phyloP scores from a whole-genome alignment of 2,888 invertebrate genomes.

The Suillia variegata region DNA sequence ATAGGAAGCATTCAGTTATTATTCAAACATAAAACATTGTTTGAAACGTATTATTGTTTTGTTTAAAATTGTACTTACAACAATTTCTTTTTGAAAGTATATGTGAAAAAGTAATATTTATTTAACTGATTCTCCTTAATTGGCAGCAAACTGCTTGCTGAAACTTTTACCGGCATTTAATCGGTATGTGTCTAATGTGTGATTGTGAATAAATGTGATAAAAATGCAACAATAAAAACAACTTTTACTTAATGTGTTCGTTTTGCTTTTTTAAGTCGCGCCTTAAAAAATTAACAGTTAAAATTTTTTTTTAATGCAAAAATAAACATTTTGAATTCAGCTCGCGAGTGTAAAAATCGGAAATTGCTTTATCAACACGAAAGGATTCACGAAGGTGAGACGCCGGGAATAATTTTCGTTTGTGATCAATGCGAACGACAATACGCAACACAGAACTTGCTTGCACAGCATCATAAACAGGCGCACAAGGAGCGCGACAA shows the following conservation, averaged over 20 bases:
- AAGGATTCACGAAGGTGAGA: constrained; percentile 26
- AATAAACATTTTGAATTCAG: constrained; percentile 19
- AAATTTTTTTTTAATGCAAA: not conserved
- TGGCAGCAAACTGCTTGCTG: too few species aligned
- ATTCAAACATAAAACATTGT: too few species aligned
- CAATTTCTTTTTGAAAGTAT: too few species aligned
- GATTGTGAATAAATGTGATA: too few species aligned
- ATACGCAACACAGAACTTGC: constrained; percentile 30
- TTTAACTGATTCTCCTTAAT: too few species aligned
- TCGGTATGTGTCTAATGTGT: too few species aligned
- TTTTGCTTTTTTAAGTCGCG: constrained; percentile 14
- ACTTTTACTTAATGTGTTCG: constrained; percentile 14
- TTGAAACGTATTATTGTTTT: too few species aligned
- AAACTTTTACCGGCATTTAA: too few species aligned
- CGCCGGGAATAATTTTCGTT: constrained; percentile 24
- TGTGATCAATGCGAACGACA: constrained; percentile 35
- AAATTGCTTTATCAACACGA: constrained; percentile 34
- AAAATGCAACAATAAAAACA: too few species aligned
- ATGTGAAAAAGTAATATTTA: too few species aligned
- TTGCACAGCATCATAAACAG: constrained; percentile 35
- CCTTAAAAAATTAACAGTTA: not conserved
- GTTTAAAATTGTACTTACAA: too few species aligned
- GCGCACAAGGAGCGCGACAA: constrained; percentile 37
- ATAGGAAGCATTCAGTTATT: too few species aligned
- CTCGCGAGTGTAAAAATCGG: constrained; percentile 34